phyloP scores from a whole-genome alignment of 2,113 vertebrate genomes.

The Uria aalge region DNA sequence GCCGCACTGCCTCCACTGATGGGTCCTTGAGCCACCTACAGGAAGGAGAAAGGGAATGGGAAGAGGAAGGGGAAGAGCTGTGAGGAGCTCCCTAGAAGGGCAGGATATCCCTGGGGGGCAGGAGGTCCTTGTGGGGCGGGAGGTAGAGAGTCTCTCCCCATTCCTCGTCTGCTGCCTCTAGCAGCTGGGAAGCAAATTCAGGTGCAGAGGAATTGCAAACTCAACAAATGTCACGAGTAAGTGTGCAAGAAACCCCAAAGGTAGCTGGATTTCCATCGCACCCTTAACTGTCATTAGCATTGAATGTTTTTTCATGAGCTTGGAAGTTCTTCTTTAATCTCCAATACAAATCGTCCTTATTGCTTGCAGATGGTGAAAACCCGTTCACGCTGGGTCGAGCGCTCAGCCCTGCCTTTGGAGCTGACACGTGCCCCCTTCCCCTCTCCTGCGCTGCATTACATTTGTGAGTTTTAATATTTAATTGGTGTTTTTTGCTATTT shows the following conservation, averaged over 20 bases:
- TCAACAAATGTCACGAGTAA: background rate
- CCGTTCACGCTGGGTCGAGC: background rate
- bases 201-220: background rate
- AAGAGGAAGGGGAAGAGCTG: background rate
- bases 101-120: background rate
- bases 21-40: background rate
- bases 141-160: background rate
- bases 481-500: conserved; percentile 5
- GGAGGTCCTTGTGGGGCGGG: background rate
- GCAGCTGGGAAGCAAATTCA: background rate
- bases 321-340: conserved; percentile 9
- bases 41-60: background rate
- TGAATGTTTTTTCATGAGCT: conserved; percentile 6
- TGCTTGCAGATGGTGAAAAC: conserved; percentile 13
- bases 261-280: conserved; percentile 10
- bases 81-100: background rate
- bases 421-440: background rate
- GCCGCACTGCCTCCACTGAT: rapidly evolving
- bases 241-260: background rate
- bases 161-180: background rate
- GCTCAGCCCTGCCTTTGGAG: background rate
- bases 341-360: background rate
- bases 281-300: conserved; percentile 29
- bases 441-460: background rate
- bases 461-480: conserved; percentile 38